A percentile compares a stretch with the other conserved stretches of the same genome.
Evolutionary conservation across 1,140 invertebrate species (phyloP).

Genomic region (Anastrepha ludens): DNA sequence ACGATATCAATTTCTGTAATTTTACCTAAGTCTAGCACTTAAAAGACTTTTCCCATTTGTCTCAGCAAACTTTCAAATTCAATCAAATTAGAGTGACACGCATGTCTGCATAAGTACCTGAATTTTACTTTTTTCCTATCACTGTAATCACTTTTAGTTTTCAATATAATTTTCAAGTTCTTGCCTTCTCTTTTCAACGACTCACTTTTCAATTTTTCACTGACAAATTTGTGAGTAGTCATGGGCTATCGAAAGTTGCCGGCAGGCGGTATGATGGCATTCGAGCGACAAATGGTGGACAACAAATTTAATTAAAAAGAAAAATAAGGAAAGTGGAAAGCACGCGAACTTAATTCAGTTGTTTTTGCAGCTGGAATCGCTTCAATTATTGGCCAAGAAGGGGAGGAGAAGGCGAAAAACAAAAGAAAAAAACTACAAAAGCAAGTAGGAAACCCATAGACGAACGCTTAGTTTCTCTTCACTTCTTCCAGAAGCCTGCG

Average conservation of each 20-base stretch:
- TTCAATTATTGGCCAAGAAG: background rate
- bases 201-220: background rate
- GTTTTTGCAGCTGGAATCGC: background rate
- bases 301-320: constrained; percentile 17
- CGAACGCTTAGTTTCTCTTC: background rate
- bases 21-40: too few species aligned
- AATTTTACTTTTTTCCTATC: background rate
- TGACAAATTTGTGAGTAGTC: background rate
- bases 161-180: background rate
- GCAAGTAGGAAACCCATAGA: background rate
- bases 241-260: background rate
- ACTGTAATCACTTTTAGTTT: background rate
- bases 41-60: background rate
- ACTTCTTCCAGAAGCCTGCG: background rate
- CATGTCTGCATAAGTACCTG: background rate
- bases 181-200: background rate
- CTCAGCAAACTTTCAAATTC: background rate
- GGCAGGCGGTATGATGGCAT: background rate
- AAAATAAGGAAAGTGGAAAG: background rate
- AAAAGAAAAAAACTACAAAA: background rate
- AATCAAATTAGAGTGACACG: background rate
- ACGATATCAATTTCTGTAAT: too few species aligned
- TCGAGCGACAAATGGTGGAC: background rate
- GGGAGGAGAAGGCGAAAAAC: background rate
- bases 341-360: background rate